These are phyloP conservation scores for Dicerorhinus sumatrensis DNA, from an alignment of 2,113 vertebrate species.

Conservation along the genomic window DNA sequence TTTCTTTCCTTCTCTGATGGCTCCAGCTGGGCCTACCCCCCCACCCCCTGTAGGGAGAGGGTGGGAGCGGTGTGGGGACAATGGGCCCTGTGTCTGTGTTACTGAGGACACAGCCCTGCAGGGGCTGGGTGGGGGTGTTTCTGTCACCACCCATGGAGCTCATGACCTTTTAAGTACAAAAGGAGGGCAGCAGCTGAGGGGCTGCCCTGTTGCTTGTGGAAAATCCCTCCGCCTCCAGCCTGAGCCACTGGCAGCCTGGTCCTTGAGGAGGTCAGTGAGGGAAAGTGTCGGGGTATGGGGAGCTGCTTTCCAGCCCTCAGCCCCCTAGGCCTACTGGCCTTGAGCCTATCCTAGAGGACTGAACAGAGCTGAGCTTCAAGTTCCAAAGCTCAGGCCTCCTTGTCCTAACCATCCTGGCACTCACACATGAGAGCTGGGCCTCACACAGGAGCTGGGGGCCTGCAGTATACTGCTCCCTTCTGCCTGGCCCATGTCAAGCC, in stretches of 20 bases:
- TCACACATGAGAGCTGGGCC: fast-evolving
- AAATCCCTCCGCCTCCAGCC: conserved; percentile 42
- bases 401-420: neutral
- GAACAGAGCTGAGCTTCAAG: neutral
- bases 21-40: neutral
- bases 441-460: neutral
- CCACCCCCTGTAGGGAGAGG: neutral
- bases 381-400: neutral
- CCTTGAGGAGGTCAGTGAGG: neutral
- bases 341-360: neutral
- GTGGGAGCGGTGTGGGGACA: conserved; percentile 62
- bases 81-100: conserved; percentile 75
- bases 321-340: neutral
- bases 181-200: conserved; percentile 2
- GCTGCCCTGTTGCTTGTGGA: conserved; percentile 23
- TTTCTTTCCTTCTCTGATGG: conserved; percentile 33
- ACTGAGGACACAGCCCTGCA: conserved; percentile 31
- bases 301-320: neutral
- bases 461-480: neutral
- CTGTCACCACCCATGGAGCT: conserved; percentile 55
- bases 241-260: neutral
- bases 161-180: conserved; percentile 76
- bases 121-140: conserved; percentile 66
- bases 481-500: neutral
- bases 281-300: neutral